Conservation (phyloP, 2,797 vertebrate species). For the Gymnoscopelus microlampas region DNA sequence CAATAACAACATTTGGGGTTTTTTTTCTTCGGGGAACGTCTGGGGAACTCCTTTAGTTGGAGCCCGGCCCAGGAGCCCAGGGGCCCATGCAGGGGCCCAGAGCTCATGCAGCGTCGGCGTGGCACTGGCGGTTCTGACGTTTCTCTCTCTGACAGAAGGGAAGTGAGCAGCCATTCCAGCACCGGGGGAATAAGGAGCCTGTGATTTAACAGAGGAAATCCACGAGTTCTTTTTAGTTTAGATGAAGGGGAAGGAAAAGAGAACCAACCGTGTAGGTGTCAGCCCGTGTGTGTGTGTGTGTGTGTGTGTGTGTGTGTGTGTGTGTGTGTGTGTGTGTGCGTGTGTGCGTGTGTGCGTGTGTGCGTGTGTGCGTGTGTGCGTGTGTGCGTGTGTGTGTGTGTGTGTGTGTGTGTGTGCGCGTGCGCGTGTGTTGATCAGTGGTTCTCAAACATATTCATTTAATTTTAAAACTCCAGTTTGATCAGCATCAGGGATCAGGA, state of each 20-base stretch:
- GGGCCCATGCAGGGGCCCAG: slow-evolving; percentile 32
- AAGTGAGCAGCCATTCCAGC: slow-evolving; percentile 57
- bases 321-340: background rate
- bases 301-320: background rate
- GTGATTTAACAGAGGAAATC: slow-evolving; percentile 63
- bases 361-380: slow-evolving; percentile 6
- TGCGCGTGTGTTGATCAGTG: too few species aligned
- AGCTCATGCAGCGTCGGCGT: background rate
- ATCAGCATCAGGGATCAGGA: too few species aligned
- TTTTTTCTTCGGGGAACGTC: too few species aligned
- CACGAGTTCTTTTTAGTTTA: slow-evolving; percentile 47
- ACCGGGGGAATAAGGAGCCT: slow-evolving; percentile 48
- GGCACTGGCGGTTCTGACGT: slow-evolving; percentile 52
- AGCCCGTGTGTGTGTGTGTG: slow-evolving; percentile 3
- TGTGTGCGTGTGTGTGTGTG: slow-evolving; percentile 7
- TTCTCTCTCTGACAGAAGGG: slow-evolving; percentile 50
- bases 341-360: background rate
- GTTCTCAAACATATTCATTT: too few species aligned
- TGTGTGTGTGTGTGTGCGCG: too few species aligned
- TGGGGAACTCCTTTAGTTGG: slow-evolving; percentile 63
- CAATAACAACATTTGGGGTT: slow-evolving; percentile 80
- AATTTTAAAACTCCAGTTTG: too few species aligned
- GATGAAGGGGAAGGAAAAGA: slow-evolving; percentile 17
- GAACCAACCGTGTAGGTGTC: slow-evolving; percentile 44
- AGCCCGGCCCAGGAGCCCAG: slow-evolving; percentile 42